Evolutionary conservation across 2,797 vertebrate genomes (phyloP).

Genomic region (Necrosyrtes monachus): DNA sequence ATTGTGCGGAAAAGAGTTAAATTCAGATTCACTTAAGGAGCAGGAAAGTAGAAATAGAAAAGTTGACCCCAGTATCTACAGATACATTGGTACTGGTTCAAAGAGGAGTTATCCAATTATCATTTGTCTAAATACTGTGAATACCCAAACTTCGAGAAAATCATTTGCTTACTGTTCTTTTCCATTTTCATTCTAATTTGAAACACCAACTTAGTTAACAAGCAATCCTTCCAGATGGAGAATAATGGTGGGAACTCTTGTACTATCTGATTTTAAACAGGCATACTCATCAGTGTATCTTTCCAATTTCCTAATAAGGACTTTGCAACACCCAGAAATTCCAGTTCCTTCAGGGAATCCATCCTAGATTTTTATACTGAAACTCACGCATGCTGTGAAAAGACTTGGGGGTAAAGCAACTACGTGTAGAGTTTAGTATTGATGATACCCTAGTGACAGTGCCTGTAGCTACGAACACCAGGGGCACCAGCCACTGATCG

Average conservation of each 20-base stretch:
- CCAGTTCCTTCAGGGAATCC: conserved; percentile 54
- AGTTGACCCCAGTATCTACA: not conserved
- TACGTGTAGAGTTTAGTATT: not conserved
- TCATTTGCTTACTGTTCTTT: not conserved
- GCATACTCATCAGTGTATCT: conserved; percentile 46
- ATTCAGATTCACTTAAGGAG: not conserved
- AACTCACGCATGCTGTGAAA: conserved; percentile 21
- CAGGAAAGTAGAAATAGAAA: not conserved
- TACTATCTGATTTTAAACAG: conserved; percentile 64
- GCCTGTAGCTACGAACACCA: not conserved
- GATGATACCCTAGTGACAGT: not conserved
- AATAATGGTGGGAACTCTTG: conserved; percentile 53
- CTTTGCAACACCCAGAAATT: conserved; percentile 63
- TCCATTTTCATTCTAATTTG: conserved; percentile 41
- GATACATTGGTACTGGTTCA: not conserved
- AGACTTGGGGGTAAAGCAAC: conserved; percentile 8
- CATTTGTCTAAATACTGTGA: not conserved
- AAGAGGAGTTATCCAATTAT: not conserved
- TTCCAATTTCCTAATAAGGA: conserved; percentile 63
- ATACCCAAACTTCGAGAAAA: not conserved
- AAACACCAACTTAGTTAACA: conserved; percentile 23
- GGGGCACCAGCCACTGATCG: not conserved
- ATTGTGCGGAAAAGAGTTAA: not conserved
- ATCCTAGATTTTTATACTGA: conserved; percentile 20
- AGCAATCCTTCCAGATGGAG: conserved; percentile 9